Conservation (phyloP, 2,797 vertebrate genomes). For the Danio kyathit region DNA sequence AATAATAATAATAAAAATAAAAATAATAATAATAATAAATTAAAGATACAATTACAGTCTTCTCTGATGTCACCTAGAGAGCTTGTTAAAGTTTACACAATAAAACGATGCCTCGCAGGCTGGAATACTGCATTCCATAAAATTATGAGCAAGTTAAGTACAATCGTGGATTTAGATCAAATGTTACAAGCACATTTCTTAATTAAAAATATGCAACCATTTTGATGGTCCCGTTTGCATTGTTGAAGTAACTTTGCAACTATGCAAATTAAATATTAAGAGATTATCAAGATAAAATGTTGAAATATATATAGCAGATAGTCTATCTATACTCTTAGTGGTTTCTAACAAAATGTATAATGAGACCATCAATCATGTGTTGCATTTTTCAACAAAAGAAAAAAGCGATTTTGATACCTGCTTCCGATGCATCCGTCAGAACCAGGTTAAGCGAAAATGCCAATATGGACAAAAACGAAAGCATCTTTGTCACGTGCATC, state of each 20-base stretch:
- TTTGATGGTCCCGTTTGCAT: no score
- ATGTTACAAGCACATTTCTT: neutral
- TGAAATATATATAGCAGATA: no score
- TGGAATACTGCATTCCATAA: neutral
- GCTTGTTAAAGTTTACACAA: neutral
- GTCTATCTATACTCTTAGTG: no score
- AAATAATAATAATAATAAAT: no score
- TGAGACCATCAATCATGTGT: no score
- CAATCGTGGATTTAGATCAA: neutral
- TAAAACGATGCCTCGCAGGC: neutral
- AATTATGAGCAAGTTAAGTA: neutral
- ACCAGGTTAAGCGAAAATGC: neutral
- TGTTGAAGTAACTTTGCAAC: no score
- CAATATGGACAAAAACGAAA: neutral
- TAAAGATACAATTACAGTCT: no score
- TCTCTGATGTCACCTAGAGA: neutral
- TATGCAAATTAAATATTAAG: no score
- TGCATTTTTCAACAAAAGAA: neutral
- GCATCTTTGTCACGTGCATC: neutral
- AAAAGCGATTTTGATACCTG: slow-evolving; percentile 21
- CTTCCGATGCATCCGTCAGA: neutral
- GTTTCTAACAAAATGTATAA: no score
- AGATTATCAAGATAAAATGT: no score
- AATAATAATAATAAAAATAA: no score
- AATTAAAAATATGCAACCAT: neutral